phyloP scores from a whole-genome alignment of 2,888 invertebrate species.

The Drosophila paranaensis region DNA sequence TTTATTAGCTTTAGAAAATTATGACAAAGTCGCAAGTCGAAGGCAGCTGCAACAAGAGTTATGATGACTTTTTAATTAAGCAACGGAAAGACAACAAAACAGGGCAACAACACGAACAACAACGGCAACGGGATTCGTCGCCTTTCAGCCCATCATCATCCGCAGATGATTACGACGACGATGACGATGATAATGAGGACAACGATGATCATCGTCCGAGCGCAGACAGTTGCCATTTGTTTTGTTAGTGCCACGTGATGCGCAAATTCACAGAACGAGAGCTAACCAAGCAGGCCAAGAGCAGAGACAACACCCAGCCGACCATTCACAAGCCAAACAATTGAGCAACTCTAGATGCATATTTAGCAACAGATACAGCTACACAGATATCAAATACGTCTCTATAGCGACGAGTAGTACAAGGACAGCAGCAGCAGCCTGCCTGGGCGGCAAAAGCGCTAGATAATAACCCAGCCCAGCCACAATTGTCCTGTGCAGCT shows the following conservation, averaged over 20 bases:
- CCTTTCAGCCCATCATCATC: slow-evolving; percentile 31
- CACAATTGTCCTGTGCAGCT: slow-evolving; percentile 45
- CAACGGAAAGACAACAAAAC: slow-evolving; percentile 59
- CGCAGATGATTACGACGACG: slow-evolving; percentile 24
- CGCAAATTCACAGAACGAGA: slow-evolving; percentile 70
- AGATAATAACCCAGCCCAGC: slow-evolving; percentile 54
- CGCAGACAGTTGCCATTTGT: slow-evolving; percentile 64
- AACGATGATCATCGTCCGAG: slow-evolving; percentile 30
- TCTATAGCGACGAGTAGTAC: slow-evolving; percentile 15
- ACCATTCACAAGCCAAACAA: slow-evolving; percentile 52
- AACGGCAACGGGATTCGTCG: slow-evolving; percentile 48
- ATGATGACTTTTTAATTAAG: slow-evolving; percentile 80
- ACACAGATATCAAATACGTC: slow-evolving; percentile 31
- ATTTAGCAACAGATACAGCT: slow-evolving; percentile 42
- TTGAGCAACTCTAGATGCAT: slow-evolving; percentile 53
- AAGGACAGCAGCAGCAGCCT: slow-evolving; percentile 24
- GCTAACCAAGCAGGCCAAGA: slow-evolving; percentile 68
- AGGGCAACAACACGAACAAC: slow-evolving; percentile 28
- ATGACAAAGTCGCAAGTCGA: slow-evolving; percentile 68
- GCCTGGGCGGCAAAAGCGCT: slow-evolving; percentile 37
- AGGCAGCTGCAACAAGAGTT: slow-evolving; percentile 75
- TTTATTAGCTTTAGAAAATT: slow-evolving; percentile 79
- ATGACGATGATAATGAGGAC: slow-evolving; percentile 17
- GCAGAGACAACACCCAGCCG: slow-evolving; percentile 63
- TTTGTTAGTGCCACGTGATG: slow-evolving; percentile 71